Evolutionary conservation across 2,797 vertebrate species (phyloP).

Genomic region (Amphiprion clarkii): DNA sequence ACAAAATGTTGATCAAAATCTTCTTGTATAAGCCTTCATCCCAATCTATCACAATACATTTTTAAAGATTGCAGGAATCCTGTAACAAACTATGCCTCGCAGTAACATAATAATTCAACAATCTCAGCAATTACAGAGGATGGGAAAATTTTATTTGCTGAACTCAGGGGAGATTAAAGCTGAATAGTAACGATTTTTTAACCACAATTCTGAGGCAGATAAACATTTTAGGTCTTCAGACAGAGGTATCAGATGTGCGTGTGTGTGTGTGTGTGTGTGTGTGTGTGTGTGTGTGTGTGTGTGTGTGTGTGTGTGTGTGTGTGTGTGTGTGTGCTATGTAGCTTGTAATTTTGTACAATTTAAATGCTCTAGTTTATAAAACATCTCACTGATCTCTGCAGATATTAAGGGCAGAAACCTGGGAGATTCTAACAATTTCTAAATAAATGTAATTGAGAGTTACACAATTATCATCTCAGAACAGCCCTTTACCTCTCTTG

Average conservation of each 20-base stretch:
- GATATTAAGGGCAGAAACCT: background rate
- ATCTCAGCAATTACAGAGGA: constrained; percentile 23
- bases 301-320: background rate
- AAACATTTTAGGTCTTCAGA: background rate
- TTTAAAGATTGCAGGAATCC: constrained; percentile 12
- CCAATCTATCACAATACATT: constrained; percentile 4
- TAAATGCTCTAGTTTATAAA: background rate
- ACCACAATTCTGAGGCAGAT: background rate
- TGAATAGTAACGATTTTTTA: background rate
- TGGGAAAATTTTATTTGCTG: constrained; percentile 9
- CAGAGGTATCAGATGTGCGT: background rate
- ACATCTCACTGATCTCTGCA: background rate
- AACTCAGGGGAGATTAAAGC: constrained; percentile 13
- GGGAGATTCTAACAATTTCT: background rate
- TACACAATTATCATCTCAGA: background rate
- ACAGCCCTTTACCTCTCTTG: background rate
- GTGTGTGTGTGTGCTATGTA: background rate
- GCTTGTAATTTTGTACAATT: background rate
- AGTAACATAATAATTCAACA: constrained; percentile 25
- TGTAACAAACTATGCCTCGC: constrained; percentile 23
- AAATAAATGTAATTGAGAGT: background rate
- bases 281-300: background rate
- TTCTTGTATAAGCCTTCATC: constrained; percentile 4
- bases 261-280: background rate
- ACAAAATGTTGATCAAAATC: constrained; percentile 14